phyloP scores from a whole-genome alignment of 2,113 vertebrate species.

The Todiramphus saurophagus region DNA sequence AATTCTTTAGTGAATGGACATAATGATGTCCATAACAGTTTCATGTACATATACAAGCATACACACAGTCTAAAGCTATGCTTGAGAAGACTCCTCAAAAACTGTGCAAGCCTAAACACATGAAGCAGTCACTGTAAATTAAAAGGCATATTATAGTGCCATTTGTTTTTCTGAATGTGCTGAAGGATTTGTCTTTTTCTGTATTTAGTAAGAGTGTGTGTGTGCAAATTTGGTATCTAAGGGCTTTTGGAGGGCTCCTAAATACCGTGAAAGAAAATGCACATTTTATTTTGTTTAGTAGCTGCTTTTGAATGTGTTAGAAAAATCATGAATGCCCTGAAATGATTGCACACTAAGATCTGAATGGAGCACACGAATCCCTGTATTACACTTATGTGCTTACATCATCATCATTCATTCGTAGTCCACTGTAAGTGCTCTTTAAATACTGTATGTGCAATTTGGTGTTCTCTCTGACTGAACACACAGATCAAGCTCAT shows the following conservation, averaged over 20 bases:
- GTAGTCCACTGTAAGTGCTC: neutral
- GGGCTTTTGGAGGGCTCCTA: conserved; percentile 9
- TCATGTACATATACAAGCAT: neutral
- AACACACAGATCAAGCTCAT: neutral
- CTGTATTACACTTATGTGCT: neutral
- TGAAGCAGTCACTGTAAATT: conserved; percentile 30
- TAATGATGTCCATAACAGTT: conserved; percentile 14
- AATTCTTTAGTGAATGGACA: neutral
- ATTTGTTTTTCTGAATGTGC: neutral
- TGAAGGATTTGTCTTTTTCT: conserved; percentile 38
- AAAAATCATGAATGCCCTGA: neutral
- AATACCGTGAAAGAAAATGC: conserved; percentile 11
- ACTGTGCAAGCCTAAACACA: conserved; percentile 28
- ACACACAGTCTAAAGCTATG: neutral
- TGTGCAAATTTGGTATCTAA: neutral
- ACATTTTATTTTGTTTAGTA: neutral
- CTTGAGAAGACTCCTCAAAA: neutral
- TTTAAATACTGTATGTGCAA: neutral
- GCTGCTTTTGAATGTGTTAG: neutral
- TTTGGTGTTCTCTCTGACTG: neutral
- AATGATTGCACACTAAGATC: neutral
- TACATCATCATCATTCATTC: neutral
- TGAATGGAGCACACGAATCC: conserved; percentile 16
- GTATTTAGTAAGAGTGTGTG: neutral
- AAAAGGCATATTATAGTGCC: neutral